Base-by-base conservation (phyloP, 2,113 vertebrate genomes). In the Pterophyllum scalare region DNA sequence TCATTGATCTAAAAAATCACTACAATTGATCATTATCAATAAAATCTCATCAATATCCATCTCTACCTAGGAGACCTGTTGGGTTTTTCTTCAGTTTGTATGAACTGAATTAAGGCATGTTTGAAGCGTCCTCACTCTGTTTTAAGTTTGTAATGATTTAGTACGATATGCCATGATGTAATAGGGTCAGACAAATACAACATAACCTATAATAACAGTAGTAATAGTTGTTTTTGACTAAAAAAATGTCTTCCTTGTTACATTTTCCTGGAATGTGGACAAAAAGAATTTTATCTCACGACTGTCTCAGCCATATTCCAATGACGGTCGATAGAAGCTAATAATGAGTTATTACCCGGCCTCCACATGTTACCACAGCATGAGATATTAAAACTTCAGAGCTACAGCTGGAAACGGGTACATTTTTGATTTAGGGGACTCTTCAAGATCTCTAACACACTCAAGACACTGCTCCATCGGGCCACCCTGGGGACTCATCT, bases 401-500 rank as follows among this genome's bases (percentile, higher is more conserved):
- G 56, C 54, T 31, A 2, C 33, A 58, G 35, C 28, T 22, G 9
- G 24, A 65, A 11, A 22, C 26, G 40, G 54, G 67, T 35, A 2
- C 52, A 24, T 56, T 20, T 87, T 62, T 46, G 46, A 85, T 59
- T 20, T 31, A 70, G 20, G 20, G 56, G 24, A n/a, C 22, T 59
- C 22, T 57, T 15, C 17, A 57, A 76, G 80, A 38, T 65, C 24
- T 33, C 6, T 56, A 75, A 83, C 40, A 56, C 61, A 13, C 79
- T 38, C 19, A 56, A 86, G 38, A 79, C 61, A 31, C 24, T 22
- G 35, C 56, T 59, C 54, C 60, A 62, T 75, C n/a, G 28, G 54
- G 26, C 77, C 61, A 75, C 81, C 79, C 77, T 7, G 20, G 43
- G 62, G 81, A 75, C 58, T 35, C 65, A 76, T 88, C 81, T 49